Percentiles rank a stretch among this genome's conserved stretches.
phyloP scores from a whole-genome alignment of 2,888 invertebrate genomes.

The Notodonta ziczac region DNA sequence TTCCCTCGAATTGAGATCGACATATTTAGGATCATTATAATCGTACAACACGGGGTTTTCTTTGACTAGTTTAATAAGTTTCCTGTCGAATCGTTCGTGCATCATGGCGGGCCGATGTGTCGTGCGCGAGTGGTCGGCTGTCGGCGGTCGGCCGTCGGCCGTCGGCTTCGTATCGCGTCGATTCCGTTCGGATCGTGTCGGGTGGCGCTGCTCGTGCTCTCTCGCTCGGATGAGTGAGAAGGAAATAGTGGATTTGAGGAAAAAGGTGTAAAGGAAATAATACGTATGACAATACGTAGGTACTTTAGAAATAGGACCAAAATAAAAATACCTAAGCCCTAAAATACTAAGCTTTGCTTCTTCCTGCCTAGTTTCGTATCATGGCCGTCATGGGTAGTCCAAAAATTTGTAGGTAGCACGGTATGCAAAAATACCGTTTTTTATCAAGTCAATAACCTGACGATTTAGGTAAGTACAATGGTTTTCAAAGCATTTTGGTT shows the following conservation, averaged over 20 bases:
- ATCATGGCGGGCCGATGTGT: constrained; percentile 45
- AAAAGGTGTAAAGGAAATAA: no score
- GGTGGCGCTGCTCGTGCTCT: constrained; percentile 28
- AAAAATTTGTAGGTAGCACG: no score
- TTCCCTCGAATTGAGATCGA: constrained; percentile 74
- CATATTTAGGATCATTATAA: constrained; percentile 64
- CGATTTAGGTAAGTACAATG: no score
- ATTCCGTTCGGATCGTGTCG: constrained; percentile 14
- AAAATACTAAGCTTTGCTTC: no score
- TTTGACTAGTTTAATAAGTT: constrained; percentile 63
- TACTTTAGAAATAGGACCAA: no score
- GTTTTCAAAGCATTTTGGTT: no score
- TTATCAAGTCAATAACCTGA: no score
- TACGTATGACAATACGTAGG: constrained; percentile 6
- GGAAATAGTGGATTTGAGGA: background rate
- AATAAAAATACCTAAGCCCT: no score
- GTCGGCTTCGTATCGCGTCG: constrained; percentile 32
- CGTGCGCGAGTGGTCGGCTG: constrained; percentile 9
- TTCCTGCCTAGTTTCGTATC: no score
- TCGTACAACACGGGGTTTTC: constrained; percentile 70
- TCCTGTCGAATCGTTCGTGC: constrained; percentile 61
- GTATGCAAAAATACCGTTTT: no score
- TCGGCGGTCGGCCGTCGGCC: constrained; percentile 18
- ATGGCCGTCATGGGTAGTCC: no score
- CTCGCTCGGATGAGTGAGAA: constrained; percentile 22